Base-by-base conservation (phyloP, 2,888 invertebrate genomes). In the Ptychoptera albimana region DNA sequence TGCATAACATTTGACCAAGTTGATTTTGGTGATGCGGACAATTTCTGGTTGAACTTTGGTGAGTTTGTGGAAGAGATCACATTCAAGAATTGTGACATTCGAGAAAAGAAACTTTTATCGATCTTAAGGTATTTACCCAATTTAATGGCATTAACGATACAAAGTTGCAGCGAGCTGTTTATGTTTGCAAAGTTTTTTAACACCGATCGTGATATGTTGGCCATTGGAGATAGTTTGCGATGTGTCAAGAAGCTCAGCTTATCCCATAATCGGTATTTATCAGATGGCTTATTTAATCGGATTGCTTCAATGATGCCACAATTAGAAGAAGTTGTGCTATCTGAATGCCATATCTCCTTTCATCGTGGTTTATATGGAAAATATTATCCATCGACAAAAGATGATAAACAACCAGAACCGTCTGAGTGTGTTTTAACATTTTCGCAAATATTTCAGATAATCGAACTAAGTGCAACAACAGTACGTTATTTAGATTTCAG, bases 401-500 rank as follows among this genome's bases (percentile, higher is more conserved):
- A 57, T 39, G 55, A 55, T 14, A 50, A 54, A n/a, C 15, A 56
- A 66, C 48, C 63, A 60, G 29, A 65, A 54, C 73, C 75, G 46
- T 82, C 79, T 39, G 78, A 79, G 53, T 77, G 77, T 53, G 76
- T 83, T 2, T 59, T 84, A 23, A 82, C 83, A 34, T 84, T 82
- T 55, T 70, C 72, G 51, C 79, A 77, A 54, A 66, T 83, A 30
- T 56, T 75, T 39, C 68, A 71, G 48, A 74, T 74, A 50, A 66
- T 82, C 39, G 60, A 61, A 42, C 59, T 63, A 2, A 73, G 73
- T 55, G 71, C 73, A 6, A 55, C 59, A 35, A 63, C 63, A 32
- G 63, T 84, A 13, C 77, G 73, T 50, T 67, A 67, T 8, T 59
- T 84, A 16, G 69, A 76, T 51, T 74, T 84, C 49, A 77, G 80